phyloP scores from a whole-genome alignment of 2,797 vertebrate species.

The Cryptoblepharus egeriae region DNA sequence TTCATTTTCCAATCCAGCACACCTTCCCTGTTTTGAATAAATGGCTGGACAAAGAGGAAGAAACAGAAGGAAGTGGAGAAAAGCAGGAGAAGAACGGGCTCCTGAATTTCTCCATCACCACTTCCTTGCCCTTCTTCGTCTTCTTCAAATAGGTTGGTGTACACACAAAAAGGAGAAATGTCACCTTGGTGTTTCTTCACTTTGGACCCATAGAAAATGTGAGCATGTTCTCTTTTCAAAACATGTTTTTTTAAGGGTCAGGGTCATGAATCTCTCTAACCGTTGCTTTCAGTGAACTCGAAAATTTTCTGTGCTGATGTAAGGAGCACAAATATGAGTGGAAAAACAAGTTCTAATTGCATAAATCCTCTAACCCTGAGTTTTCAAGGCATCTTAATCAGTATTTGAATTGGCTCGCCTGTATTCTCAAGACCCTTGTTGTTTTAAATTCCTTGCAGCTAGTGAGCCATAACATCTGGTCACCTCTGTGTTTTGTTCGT shows the following conservation, averaged over 20 bases:
- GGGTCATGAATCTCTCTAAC: not conserved
- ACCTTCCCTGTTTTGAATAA: too few relatives aligned
- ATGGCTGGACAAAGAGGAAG: too few relatives aligned
- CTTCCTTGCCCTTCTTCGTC: too few relatives aligned
- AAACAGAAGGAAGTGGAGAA: too few relatives aligned
- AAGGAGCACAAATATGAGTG: not conserved
- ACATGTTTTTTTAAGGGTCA: not conserved
- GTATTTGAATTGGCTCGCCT: conserved; percentile 25
- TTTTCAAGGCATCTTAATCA: conserved; percentile 11
- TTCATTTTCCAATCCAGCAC: too few relatives aligned
- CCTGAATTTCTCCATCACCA: too few relatives aligned
- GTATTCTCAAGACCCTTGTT: conserved; percentile 2
- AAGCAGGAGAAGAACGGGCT: too few relatives aligned
- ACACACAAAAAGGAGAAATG: too few relatives aligned
- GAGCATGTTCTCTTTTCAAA: not conserved
- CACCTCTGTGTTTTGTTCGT: not conserved
- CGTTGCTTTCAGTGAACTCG: not conserved
- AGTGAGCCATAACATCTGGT: not conserved
- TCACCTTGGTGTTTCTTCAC: too few relatives aligned
- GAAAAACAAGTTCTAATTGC: not conserved
- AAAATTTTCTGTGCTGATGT: not conserved
- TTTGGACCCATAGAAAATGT: too few relatives aligned
- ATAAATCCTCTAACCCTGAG: not conserved
- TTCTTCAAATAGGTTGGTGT: too few relatives aligned
- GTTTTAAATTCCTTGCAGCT: not conserved